These are phyloP conservation scores for Gymnogyps californianus DNA, from an alignment of 2,113 vertebrate species.

Conservation along the genomic window DNA sequence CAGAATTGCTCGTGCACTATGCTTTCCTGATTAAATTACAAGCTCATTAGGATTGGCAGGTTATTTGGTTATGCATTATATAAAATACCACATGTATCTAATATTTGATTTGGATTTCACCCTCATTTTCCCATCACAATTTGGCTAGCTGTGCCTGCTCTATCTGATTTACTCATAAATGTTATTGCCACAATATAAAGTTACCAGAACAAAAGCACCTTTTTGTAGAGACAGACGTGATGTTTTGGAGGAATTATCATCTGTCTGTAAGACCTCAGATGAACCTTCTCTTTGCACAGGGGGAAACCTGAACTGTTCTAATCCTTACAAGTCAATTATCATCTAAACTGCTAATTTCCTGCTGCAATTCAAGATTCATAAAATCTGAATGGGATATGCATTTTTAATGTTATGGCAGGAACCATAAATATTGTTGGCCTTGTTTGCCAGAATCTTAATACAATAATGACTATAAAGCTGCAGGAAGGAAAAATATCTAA, in stretches of 20 bases:
- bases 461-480: slow-evolving; percentile 47
- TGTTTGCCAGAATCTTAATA: slow-evolving; percentile 67
- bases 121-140: background rate
- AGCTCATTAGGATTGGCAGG: background rate
- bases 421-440: slow-evolving; percentile 62
- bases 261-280: slow-evolving; percentile 52
- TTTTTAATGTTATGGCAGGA: slow-evolving; percentile 69
- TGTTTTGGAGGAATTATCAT: background rate
- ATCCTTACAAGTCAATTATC: slow-evolving; percentile 65
- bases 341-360: slow-evolving; percentile 69
- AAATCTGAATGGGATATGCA: slow-evolving; percentile 66
- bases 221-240: slow-evolving; percentile 15
- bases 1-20: background rate
- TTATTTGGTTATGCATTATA: background rate
- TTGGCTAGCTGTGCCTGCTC: background rate
- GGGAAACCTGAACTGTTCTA: slow-evolving; percentile 47
- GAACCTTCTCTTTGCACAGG: slow-evolving; percentile 44
- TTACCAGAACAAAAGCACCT: background rate
- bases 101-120: slow-evolving; percentile 2
- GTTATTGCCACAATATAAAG: background rate
- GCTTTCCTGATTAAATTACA: slow-evolving; percentile 13
- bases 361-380: slow-evolving; percentile 62
- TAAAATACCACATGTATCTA: background rate
- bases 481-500: slow-evolving; percentile 45
- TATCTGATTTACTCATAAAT: background rate